phyloP scores from a whole-genome alignment of 1,140 invertebrate species.

The Cyrtorhinus lividipennis region DNA sequence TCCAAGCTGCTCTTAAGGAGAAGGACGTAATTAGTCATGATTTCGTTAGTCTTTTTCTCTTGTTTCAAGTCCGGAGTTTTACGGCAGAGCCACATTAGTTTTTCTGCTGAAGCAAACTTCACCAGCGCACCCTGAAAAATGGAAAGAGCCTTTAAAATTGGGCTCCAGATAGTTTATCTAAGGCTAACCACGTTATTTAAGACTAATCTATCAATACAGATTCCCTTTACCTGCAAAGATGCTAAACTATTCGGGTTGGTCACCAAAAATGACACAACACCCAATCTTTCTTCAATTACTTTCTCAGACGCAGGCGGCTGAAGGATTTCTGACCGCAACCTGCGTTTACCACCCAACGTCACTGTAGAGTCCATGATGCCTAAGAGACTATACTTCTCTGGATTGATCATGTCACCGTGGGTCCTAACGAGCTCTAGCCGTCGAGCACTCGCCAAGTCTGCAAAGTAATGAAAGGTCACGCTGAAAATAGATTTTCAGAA shows the following conservation, averaged over 20 bases:
- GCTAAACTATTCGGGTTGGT: slow-evolving; percentile 44
- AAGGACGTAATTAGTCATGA: slow-evolving; percentile 63
- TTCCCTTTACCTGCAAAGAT: slow-evolving; percentile 31
- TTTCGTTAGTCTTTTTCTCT: slow-evolving; percentile 44
- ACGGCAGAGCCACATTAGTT: slow-evolving; percentile 41
- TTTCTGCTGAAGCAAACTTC: slow-evolving; percentile 44
- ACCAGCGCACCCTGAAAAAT: slow-evolving; percentile 34
- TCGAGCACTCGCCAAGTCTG: slow-evolving; percentile 51
- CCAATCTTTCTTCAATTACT: slow-evolving; percentile 49
- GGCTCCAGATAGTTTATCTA: not conserved
- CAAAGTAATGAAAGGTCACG: too few species aligned
- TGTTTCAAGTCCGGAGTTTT: slow-evolving; percentile 41
- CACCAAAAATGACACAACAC: slow-evolving; percentile 60
- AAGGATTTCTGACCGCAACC: slow-evolving; percentile 64
- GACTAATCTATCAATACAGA: not conserved
- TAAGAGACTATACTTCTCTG: slow-evolving; percentile 43
- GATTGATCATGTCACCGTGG: slow-evolving; percentile 31
- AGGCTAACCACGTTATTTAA: not conserved
- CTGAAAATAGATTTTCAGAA: too few species aligned
- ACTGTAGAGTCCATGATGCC: slow-evolving; percentile 62
- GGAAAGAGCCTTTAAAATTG: slow-evolving; percentile 2
- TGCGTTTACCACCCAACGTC: slow-evolving; percentile 57
- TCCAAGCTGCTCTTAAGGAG: slow-evolving; percentile 64
- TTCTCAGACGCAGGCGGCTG: slow-evolving; percentile 54
- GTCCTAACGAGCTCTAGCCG: slow-evolving; percentile 58